Percentiles rank a stretch among this genome's conserved stretches.
Conservation (phyloP, 2,797 vertebrate species). For the Pangasius mekongensis region DNA sequence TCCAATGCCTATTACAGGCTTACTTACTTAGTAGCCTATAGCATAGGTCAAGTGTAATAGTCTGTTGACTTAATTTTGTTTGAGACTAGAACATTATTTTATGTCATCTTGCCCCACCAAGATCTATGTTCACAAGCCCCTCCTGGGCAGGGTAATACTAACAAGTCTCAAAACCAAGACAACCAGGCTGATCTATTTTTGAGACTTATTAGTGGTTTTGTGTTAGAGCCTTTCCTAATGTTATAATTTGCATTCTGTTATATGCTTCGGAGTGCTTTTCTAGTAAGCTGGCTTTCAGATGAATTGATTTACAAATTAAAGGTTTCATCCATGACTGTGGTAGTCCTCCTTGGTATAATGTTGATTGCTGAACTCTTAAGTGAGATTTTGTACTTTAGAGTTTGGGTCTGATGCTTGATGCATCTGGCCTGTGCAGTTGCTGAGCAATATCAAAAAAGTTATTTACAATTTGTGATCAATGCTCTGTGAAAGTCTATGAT, state of each 20-base stretch:
- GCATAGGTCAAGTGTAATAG: not conserved
- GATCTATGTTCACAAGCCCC: not conserved
- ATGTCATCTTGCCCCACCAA: not conserved
- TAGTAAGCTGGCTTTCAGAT: not conserved
- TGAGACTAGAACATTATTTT: not conserved
- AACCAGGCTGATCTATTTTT: not conserved
- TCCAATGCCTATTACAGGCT: not conserved
- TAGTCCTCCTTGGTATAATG: not conserved
- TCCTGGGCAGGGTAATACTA: not conserved
- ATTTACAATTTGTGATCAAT: not conserved
- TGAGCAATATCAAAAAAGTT: not conserved
- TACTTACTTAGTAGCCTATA: not conserved
- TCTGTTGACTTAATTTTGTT: not conserved
- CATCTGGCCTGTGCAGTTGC: not conserved
- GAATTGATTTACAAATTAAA: not conserved
- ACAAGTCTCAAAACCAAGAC: not conserved
- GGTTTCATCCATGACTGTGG: not conserved
- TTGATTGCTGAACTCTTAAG: not conserved
- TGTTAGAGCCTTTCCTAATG: not conserved
- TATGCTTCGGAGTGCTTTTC: not conserved
- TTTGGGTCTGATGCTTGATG: not conserved
- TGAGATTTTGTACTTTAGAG: not conserved
- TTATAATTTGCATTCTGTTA: not conserved
- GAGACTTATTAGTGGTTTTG: not conserved
- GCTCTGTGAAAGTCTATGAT: not conserved